Conservation (phyloP, 1,140 invertebrate genomes). For the Brachionus plicatilis region DNA sequence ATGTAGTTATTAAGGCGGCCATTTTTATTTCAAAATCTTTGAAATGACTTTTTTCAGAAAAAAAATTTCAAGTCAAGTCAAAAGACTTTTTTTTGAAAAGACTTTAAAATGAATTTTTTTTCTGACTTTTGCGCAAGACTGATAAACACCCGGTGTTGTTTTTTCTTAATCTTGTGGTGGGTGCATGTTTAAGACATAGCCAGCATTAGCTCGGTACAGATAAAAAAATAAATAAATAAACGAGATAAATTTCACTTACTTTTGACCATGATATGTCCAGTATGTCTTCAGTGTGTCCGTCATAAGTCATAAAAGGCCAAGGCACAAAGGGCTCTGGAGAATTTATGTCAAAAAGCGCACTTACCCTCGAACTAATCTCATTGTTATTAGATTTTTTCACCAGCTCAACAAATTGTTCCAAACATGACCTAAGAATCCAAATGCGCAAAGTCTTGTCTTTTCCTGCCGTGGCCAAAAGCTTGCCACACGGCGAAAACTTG, state of each 20-base stretch:
- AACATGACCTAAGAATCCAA: slow-evolving; percentile 83
- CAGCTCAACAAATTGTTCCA: slow-evolving; percentile 83
- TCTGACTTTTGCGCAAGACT: too few relatives aligned
- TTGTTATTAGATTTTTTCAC: neutral
- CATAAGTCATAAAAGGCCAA: slow-evolving; percentile 85
- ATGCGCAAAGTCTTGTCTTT: slow-evolving; percentile 86
- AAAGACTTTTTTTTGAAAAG: too few relatives aligned
- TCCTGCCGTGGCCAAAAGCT: slow-evolving; percentile 85
- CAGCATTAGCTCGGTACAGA: too few relatives aligned
- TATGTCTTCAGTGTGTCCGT: slow-evolving; percentile 89
- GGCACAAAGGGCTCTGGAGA: slow-evolving; percentile 73
- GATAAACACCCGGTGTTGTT: too few relatives aligned
- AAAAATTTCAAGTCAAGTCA: too few relatives aligned
- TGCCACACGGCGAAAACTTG: slow-evolving; percentile 91
- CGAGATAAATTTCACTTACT: slow-evolving; percentile 46
- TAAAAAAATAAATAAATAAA: too few relatives aligned
- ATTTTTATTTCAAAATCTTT: too few relatives aligned
- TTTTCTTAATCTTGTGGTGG: too few relatives aligned
- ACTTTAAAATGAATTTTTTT: too few relatives aligned
- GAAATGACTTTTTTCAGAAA: too few relatives aligned
- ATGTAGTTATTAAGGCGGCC: too few relatives aligned
- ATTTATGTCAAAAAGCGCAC: slow-evolving; percentile 31
- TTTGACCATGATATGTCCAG: slow-evolving; percentile 95
- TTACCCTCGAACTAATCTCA: neutral
- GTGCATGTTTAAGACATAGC: too few relatives aligned